Base-by-base conservation (phyloP, 2,888 invertebrate species). In the Latrodectus elegans region DNA sequence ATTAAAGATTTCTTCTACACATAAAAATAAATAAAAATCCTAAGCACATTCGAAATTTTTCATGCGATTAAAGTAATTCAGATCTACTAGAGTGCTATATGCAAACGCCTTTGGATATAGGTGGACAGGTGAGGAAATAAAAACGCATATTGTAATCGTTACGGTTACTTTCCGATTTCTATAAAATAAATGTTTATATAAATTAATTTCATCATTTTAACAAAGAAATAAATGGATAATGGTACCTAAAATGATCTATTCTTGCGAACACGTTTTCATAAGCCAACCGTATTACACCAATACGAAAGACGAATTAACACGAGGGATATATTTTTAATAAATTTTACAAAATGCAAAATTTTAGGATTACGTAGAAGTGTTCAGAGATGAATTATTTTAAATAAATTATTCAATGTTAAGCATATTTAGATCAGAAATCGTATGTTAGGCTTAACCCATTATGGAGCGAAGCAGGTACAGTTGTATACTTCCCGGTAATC, bases 401-500 rank as follows among this genome's bases (percentile, higher is more conserved):
- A 68, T 26, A n/a, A 26, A 68, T 68, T 68, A n/a, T 26, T n/a
- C 17, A 15, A 68, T 10, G 55, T 10, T 75, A 60, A 38, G 38
- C 8, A 64, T 75, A 60, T 26, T 52, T 60, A 60, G 14, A n/a
- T 15, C 60, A n/a, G n/a, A 15, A 67, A 12, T 52, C 15, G 6
- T 15, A 53, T 72, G 82, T 87, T 87, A 87, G 87, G 87, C 87
- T 83, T 87, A 87, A 67, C 82, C 87, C 78, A 78, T 87, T 87
- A 87, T 87, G 87, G 82, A 82, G 77, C 82, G 77, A 78, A 78
- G 73, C 26, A 77, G 17, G 67, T 82, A 82, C 74, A 78, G 68
- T 78, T 78, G 72, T 70, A 80, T 82, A 87, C 82, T 87, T 87
- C 87, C 82, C 87, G 82, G 87, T 87, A 87, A 87, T 87, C 87